These are phyloP conservation scores for Tenualosa thibaudeaui DNA, from an alignment of 2,797 vertebrate species.

Conservation along the genomic window DNA sequence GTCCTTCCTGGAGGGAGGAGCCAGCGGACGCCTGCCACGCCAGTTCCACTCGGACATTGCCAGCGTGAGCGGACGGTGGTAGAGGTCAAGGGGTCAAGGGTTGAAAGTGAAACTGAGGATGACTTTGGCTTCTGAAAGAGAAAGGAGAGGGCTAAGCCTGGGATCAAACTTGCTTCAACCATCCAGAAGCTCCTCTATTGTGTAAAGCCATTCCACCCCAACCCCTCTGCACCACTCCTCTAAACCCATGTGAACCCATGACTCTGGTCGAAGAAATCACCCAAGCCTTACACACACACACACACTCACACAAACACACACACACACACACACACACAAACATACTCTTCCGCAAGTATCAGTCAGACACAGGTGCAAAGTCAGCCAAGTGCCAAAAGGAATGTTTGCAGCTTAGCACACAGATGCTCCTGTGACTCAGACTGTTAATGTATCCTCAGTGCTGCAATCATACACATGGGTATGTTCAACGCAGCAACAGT, in stretches of 20 bases:
- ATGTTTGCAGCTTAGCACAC: not conserved
- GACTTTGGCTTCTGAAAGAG: not conserved
- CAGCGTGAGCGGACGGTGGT: conserved; percentile 86
- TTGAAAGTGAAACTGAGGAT: not conserved
- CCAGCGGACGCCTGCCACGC: conserved; percentile 82
- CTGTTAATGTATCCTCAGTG: not conserved
- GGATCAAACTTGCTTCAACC: not conserved
- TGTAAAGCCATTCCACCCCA: conserved; percentile 35
- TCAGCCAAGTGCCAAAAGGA: not conserved
- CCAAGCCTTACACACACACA: not conserved
- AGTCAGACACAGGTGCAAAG: not conserved
- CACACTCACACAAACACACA: not conserved
- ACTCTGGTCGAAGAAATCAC: not conserved
- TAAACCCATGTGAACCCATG: not conserved
- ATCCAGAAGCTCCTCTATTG: not conserved
- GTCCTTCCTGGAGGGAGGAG: conserved; percentile 87
- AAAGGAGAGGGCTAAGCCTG: not conserved
- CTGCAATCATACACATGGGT: not conserved
- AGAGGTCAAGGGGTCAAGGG: not conserved
- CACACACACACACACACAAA: not conserved
- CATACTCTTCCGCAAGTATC: not conserved
- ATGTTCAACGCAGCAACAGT: not conserved
- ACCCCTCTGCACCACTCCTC: not conserved
- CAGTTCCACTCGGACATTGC: conserved; percentile 85
- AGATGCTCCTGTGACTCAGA: not conserved